Base-by-base conservation (phyloP, 2,797 vertebrate genomes). In the Siniperca scherzeri region DNA sequence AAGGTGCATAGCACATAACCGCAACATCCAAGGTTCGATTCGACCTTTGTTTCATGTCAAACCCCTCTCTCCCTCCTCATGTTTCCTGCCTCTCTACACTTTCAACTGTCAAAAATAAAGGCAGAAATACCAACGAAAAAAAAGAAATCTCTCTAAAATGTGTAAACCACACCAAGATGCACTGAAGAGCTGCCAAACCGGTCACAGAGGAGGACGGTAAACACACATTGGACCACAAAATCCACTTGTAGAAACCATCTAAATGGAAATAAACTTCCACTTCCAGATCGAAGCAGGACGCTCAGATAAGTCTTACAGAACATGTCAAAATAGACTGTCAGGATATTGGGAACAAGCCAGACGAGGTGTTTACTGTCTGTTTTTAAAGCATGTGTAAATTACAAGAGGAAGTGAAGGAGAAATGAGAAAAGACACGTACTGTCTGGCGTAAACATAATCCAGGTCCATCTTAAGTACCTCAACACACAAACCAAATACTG, bases 371-470 rank as follows among this genome's bases (percentile, higher is more conserved):
- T 27, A 69, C 27, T 21, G n/a, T 33, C 25, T 38, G 33, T 36
- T 82, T 79, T 77, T 13, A 77, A 71, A 70, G 27, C 21, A 85
- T 4, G 22, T 61, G 8, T 30, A 67, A 81, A 62, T 67, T 22
- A 46, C 46, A 69, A 11, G 40, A 13, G 22, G 11, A 53, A 14
- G 8, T 30, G 14, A 4, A 75, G 50, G 1, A 56, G 38, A 68
- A 36, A 57, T 74, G n/a, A 30, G 30, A 30, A 30, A 61, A 74
- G 16, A 74, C 53, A 53, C 1, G 13, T 14, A 2, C 27, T 36
- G 62, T 74, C 46, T 59, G 75, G 19, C 66, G 46, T 64, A 40
- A 62, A 77, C 70, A 78, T 62, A 74, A 66, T 57, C 3, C 25
- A 40, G 55, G 52, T 46, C 42, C 25, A 59, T 60, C 42, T 59